Percentiles rank a stretch among this genome's conserved stretches.
phyloP scores from a whole-genome alignment of 2,888 invertebrate species.

The Scaptomyza reducta region DNA sequence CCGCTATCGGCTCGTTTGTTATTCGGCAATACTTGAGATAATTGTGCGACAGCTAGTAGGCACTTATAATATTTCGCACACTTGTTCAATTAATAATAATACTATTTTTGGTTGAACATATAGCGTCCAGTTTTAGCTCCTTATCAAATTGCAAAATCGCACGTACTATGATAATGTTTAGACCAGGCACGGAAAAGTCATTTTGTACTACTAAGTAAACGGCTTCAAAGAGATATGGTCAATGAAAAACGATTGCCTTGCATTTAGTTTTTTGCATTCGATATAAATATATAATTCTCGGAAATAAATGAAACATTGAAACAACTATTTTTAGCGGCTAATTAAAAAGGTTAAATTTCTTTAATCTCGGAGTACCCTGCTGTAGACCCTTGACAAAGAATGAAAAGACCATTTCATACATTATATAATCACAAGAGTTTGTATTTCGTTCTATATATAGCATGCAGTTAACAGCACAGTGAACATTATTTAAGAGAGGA shows the following conservation, averaged over 20 bases:
- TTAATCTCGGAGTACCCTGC: background rate
- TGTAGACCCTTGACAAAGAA: background rate
- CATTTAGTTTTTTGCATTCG: background rate
- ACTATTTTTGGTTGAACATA: conserved; percentile 6
- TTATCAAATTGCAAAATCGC: conserved; percentile 66
- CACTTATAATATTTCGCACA: conserved; percentile 31
- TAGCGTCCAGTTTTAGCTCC: conserved; percentile 7
- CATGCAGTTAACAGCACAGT: background rate
- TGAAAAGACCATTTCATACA: conserved; percentile 10
- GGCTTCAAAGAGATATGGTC: conserved; percentile 4
- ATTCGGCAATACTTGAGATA: conserved; percentile 1
- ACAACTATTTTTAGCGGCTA: background rate
- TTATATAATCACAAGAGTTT: conserved; percentile 45
- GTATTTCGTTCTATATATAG: conserved; percentile 4
- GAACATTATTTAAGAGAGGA: background rate
- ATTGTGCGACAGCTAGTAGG: background rate
- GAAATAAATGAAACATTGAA: background rate
- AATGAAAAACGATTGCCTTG: conserved; percentile 10
- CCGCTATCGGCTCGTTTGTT: background rate
- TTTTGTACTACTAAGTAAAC: conserved; percentile 5
- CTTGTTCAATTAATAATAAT: conserved; percentile 34
- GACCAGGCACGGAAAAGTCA: conserved; percentile 14
- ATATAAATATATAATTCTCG: conserved; percentile 1
- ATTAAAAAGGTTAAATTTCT: background rate
- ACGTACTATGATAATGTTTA: conserved; percentile 61